phyloP scores from a whole-genome alignment of 2,113 vertebrate species.

The Tympanuchus pallidicinctus region DNA sequence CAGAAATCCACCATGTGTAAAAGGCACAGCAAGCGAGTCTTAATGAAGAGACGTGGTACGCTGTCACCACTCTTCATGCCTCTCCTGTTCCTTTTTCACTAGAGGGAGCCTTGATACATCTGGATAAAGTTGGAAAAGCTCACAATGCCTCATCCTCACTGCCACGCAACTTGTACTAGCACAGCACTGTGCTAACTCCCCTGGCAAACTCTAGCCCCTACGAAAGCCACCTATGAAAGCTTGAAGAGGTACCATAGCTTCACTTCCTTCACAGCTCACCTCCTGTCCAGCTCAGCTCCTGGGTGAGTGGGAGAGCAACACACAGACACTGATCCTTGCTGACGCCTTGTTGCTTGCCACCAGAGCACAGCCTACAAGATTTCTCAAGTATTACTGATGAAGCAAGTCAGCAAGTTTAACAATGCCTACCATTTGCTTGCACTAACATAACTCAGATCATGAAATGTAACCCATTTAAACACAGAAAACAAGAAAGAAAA shows the following conservation, averaged over 20 bases:
- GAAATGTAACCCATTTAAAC: background rate
- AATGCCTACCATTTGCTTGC: background rate
- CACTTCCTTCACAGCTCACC: background rate
- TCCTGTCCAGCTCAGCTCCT: background rate
- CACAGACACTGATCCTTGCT: background rate
- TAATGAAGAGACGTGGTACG: background rate
- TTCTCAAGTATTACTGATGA: background rate
- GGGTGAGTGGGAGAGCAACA: background rate
- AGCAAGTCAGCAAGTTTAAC: background rate
- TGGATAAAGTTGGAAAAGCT: background rate
- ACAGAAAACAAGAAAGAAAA: background rate
- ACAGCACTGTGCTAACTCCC: rapidly evolving
- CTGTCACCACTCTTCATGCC: background rate
- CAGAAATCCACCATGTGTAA: background rate
- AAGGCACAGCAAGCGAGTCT: background rate
- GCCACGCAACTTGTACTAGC: rapidly evolving
- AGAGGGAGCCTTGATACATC: background rate
- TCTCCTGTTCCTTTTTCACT: background rate
- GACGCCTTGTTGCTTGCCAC: background rate
- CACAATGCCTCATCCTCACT: background rate
- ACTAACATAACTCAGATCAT: background rate
- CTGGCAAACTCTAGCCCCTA: background rate
- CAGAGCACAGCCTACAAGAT: background rate
- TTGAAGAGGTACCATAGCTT: background rate
- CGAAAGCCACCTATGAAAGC: background rate